These are phyloP conservation scores for Nyleta sp. DNA, from an alignment of 2,888 invertebrate genomes.

Conservation along the genomic window DNA sequence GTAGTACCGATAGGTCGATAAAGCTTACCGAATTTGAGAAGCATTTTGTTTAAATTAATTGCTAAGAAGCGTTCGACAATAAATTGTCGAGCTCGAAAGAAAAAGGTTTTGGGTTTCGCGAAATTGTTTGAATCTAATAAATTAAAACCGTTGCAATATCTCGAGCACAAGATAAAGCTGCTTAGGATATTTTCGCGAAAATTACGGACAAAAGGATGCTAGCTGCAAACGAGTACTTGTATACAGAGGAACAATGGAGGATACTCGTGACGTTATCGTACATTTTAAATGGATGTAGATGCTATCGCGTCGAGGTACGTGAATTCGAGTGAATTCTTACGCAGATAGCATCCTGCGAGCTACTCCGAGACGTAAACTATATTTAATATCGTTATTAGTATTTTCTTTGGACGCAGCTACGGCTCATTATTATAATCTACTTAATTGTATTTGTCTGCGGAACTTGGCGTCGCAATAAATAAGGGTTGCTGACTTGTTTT, in stretches of 20 bases:
- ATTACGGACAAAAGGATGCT: conserved; percentile 75
- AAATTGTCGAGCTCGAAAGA: not conserved
- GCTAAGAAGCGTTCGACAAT: no score
- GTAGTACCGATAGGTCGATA: no score
- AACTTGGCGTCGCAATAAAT: conserved; percentile 7
- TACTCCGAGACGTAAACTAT: conserved; percentile 28
- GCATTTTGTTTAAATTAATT: no score
- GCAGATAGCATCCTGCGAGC: conserved; percentile 67
- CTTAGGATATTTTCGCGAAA: conserved; percentile 76
- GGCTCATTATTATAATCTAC: conserved; percentile 5
- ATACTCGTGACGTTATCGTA: conserved; percentile 72
- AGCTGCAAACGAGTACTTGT: conserved; percentile 70
- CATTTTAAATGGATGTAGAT: conserved; percentile 74
- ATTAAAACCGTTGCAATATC: conserved; percentile 35
- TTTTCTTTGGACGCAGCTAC: conserved; percentile 16
- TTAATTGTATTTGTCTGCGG: not conserved
- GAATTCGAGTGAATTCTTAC: conserved; percentile 74
- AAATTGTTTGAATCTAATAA: conserved; percentile 47
- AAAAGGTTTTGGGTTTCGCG: conserved; percentile 28
- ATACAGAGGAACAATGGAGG: conserved; percentile 72
- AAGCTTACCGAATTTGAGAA: no score
- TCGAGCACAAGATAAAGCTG: conserved; percentile 66
- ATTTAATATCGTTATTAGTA: conserved; percentile 47
- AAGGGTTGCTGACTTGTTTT: no score
- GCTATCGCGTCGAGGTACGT: conserved; percentile 71